These are phyloP conservation scores for Amniataba percoides DNA, from an alignment of 2,797 vertebrate species.

Conservation along the genomic window DNA sequence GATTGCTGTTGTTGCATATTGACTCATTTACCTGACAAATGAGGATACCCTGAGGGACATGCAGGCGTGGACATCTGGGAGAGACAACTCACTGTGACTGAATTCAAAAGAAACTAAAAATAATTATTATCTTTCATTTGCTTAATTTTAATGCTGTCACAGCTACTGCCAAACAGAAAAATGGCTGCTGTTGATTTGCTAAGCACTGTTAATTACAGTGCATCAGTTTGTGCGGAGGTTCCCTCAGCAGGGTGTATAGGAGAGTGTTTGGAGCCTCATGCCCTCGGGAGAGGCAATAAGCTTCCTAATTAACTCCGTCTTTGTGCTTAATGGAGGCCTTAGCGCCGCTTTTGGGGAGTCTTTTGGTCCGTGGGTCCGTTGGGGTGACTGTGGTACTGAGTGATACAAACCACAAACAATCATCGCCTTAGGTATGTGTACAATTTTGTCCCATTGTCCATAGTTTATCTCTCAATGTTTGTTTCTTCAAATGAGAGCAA, in stretches of 20 bases:
- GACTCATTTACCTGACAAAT: conserved; percentile 43
- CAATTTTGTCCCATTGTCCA: conserved; percentile 19
- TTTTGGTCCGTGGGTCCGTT: conserved; percentile 68
- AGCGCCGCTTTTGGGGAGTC: conserved; percentile 73
- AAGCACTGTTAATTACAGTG: conserved; percentile 81
- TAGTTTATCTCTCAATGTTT: conserved; percentile 11
- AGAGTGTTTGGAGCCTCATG: conserved; percentile 65
- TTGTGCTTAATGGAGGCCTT: conserved; percentile 84
- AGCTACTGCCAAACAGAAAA: conserved; percentile 66
- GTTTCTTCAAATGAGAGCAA: background rate
- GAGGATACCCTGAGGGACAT: conserved; percentile 42
- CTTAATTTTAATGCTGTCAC: conserved; percentile 61
- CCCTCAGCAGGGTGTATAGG: conserved; percentile 72
- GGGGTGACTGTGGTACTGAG: conserved; percentile 66
- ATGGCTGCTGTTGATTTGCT: conserved; percentile 69
- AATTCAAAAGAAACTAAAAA: conserved; percentile 67
- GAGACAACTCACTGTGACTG: conserved; percentile 54
- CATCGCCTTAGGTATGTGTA: conserved; percentile 21
- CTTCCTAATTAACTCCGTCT: conserved; percentile 88
- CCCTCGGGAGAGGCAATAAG: conserved; percentile 83
- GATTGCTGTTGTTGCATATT: conserved; percentile 33
- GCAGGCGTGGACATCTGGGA: conserved; percentile 42
- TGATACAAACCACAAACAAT: conserved; percentile 61
- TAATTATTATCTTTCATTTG: conserved; percentile 64
- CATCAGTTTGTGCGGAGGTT: conserved; percentile 68